A percentile compares a stretch with the other conserved stretches of the same genome.
phyloP scores from a whole-genome alignment of 1,140 invertebrate species.

The Whitmania pigra region DNA sequence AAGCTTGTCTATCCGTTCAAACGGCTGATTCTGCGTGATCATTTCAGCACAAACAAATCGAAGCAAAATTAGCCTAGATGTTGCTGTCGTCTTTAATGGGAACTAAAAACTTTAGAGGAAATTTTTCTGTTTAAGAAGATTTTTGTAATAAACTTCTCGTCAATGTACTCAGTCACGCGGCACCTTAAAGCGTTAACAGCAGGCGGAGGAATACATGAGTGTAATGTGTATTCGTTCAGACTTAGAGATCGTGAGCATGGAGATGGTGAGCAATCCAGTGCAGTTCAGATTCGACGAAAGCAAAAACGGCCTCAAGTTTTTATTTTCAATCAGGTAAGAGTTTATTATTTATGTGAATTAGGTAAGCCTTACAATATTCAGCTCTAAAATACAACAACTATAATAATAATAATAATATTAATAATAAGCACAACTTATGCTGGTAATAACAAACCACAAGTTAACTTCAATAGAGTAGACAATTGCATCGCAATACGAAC shows the following conservation, averaged over 20 bases:
- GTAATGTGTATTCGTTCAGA: neutral
- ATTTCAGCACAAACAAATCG: too few relatives aligned
- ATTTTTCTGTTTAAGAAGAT: neutral
- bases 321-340: constrained; percentile 18
- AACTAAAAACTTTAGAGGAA: neutral
- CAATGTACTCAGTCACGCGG: neutral
- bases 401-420: too few relatives aligned
- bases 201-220: neutral
- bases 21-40: too few relatives aligned
- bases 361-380: too few relatives aligned
- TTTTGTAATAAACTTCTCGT: neutral
- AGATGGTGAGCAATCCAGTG: constrained; percentile 21
- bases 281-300: constrained; percentile 10
- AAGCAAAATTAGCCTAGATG: neutral
- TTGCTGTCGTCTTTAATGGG: neutral
- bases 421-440: too few relatives aligned
- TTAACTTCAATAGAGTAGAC: too few relatives aligned
- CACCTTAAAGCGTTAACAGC: neutral
- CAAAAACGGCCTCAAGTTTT: neutral
- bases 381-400: too few relatives aligned
- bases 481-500: too few relatives aligned
- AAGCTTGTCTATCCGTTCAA: neutral
- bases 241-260: constrained; percentile 13
- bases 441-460: too few relatives aligned
- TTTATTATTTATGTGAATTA: neutral